These are phyloP conservation scores for Aptenodytes forsteri DNA, from an alignment of 2,113 vertebrate species.

Conservation along the genomic window DNA sequence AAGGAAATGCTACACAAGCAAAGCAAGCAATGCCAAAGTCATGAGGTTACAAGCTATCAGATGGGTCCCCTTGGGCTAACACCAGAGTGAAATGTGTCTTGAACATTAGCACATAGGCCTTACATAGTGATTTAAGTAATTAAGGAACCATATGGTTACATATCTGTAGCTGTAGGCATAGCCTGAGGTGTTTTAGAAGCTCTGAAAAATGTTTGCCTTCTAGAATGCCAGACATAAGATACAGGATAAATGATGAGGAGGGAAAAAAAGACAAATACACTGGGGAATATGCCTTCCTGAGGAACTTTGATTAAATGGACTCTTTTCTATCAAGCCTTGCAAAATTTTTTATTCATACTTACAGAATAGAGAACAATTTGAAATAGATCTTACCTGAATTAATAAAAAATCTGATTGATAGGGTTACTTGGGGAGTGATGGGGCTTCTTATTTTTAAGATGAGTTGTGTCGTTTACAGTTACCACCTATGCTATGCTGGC, in stretches of 20 bases:
- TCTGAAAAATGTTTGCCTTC: slow-evolving; percentile 46
- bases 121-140: slow-evolving; percentile 18
- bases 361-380: background rate
- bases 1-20: background rate
- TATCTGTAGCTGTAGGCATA: slow-evolving; percentile 30
- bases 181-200: slow-evolving; percentile 47
- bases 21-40: background rate
- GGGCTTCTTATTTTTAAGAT: background rate
- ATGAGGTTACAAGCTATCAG: background rate
- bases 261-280: background rate
- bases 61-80: background rate
- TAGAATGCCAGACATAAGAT: background rate
- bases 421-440: background rate
- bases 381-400: background rate
- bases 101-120: background rate
- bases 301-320: background rate
- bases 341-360: background rate
- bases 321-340: background rate
- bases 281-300: background rate
- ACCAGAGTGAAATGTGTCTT: slow-evolving; percentile 6
- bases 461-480: background rate
- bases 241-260: background rate
- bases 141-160: slow-evolving; percentile 45
- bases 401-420: background rate
- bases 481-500: background rate